Conservation (phyloP, 92 coral and sea anemone genomes). For the Porites rus region DNA sequence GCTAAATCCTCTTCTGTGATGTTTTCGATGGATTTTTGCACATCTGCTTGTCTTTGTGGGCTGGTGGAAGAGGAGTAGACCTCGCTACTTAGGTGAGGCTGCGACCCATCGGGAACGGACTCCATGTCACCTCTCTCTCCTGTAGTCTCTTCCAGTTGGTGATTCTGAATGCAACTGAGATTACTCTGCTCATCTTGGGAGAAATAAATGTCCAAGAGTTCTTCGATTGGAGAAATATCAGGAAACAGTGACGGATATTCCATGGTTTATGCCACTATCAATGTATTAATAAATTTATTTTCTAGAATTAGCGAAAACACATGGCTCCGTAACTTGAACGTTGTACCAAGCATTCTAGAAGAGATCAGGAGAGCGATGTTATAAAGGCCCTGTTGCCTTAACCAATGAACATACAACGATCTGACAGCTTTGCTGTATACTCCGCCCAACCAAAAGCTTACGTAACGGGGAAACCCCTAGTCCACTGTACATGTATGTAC, state of each 20-base stretch:
- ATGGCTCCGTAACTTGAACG: background rate
- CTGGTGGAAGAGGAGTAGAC: background rate
- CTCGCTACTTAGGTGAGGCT: background rate
- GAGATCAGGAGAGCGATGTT: background rate
- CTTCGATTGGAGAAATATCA: conserved; percentile 25
- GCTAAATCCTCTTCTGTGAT: conserved; percentile 62
- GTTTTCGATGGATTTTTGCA: background rate
- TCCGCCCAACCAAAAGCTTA: background rate
- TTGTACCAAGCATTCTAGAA: background rate
- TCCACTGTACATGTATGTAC: too few relatives aligned
- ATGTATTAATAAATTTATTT: background rate
- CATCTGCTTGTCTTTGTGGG: conserved; percentile 26
- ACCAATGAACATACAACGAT: conserved; percentile 1
- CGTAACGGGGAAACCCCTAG: conserved; percentile 45
- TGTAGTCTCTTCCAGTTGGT: background rate
- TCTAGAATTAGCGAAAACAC: conserved; percentile 2
- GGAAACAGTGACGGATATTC: background rate
- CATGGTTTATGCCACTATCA: background rate
- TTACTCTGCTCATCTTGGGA: background rate
- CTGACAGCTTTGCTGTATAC: background rate
- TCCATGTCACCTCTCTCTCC: conserved; percentile 13
- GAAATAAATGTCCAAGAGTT: conserved; percentile 15
- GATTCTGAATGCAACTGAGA: background rate
- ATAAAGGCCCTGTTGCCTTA: background rate
- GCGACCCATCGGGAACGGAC: background rate